Conservation (phyloP, 2,888 invertebrate genomes). For the Amphipyra berbera region DNA sequence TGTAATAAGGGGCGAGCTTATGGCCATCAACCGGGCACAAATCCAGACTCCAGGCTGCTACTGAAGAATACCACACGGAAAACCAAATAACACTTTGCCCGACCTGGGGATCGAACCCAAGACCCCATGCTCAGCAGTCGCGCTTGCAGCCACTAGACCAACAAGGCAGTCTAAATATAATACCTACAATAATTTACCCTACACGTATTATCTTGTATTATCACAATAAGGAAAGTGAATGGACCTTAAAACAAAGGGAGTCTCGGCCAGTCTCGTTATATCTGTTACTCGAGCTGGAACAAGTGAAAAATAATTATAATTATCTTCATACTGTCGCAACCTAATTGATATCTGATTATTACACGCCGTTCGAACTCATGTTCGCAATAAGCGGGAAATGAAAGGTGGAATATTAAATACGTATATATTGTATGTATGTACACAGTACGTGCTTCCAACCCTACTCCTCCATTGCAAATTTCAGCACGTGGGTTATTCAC, state of each 20-base stretch:
- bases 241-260: neutral
- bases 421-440: neutral
- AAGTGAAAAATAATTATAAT: conserved; percentile 33
- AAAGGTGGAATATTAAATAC: conserved; percentile 11
- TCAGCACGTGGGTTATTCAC: conserved; percentile 27
- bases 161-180: conserved; percentile 1
- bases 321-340: conserved; percentile 18
- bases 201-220: conserved; percentile 6
- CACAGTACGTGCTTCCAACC: neutral
- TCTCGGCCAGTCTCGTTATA: conserved; percentile 19
- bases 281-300: conserved; percentile 29
- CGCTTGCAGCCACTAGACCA: too few species aligned
- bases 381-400: conserved; percentile 19
- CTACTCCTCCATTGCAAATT: conserved; percentile 7
- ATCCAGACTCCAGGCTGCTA: too few species aligned
- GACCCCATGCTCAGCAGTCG: too few species aligned
- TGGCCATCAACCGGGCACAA: too few species aligned
- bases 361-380: neutral
- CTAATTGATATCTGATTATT: conserved; percentile 40
- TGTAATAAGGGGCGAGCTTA: too few species aligned
- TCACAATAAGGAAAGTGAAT: conserved; percentile 15
- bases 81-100: too few species aligned
- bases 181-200: neutral
- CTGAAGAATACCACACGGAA: too few species aligned
- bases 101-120: too few species aligned